These are phyloP conservation scores for Pseudorasbora parva DNA, from an alignment of 2,113 vertebrate species.

Conservation along the genomic window DNA sequence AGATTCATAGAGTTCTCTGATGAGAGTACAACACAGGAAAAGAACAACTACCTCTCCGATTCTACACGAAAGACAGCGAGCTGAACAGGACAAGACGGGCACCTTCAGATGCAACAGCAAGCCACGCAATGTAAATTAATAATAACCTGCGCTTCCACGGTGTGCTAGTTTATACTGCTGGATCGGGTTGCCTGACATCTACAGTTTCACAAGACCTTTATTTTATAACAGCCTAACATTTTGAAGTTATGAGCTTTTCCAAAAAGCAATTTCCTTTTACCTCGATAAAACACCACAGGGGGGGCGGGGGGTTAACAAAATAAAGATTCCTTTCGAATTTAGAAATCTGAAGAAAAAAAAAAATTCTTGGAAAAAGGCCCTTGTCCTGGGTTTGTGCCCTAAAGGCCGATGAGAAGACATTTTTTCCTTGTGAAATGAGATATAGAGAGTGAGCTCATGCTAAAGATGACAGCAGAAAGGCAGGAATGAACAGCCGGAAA, in stretches of 20 bases:
- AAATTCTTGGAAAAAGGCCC: conserved; percentile 32
- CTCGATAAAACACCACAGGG: conserved; percentile 20
- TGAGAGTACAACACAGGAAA: background rate
- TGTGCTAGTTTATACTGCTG: conserved; percentile 56
- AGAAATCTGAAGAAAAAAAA: conserved; percentile 32
- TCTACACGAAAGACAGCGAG: conserved; percentile 9
- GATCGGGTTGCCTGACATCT: conserved; percentile 80
- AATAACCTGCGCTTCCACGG: conserved; percentile 69
- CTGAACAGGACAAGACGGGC: conserved; percentile 28
- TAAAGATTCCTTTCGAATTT: conserved; percentile 32
- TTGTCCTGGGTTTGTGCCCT: conserved; percentile 12
- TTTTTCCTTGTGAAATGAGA: conserved; percentile 42
- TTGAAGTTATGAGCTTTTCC: conserved; percentile 29
- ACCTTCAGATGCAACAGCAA: conserved; percentile 61
- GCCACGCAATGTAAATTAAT: conserved; percentile 77
- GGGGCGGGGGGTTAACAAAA: conserved; percentile 20
- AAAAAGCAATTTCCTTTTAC: conserved; percentile 48
- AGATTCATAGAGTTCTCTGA: conserved; percentile 25
- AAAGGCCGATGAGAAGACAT: background rate
- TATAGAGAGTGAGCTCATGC: conserved; percentile 47
- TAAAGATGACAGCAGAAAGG: conserved; percentile 32
- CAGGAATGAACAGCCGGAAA: conserved; percentile 33
- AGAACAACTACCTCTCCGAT: conserved; percentile 37
- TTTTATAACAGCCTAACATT: conserved; percentile 53
- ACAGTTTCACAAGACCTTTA: conserved; percentile 70